Evolutionary conservation across 2,888 invertebrate genomes (phyloP).

Genomic region (Temnothorax unifasciatus): DNA sequence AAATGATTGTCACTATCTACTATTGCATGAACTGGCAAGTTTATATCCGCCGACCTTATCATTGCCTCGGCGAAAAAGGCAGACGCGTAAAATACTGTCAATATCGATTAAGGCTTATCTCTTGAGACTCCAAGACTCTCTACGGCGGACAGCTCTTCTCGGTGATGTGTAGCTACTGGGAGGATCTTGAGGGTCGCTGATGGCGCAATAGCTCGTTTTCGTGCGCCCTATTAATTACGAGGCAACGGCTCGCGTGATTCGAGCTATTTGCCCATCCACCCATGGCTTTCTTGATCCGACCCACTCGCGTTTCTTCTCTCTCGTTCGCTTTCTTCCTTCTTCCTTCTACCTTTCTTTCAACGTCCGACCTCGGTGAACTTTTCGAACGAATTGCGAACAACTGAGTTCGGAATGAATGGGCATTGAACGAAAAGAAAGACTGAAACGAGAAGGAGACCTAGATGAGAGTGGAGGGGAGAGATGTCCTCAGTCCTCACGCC

Average conservation of each 20-base stretch:
- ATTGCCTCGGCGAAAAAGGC: constrained; percentile 26
- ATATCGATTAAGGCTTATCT: constrained; percentile 58
- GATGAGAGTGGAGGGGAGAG: constrained; percentile 9
- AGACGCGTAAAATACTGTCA: constrained; percentile 58
- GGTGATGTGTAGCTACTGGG: constrained; percentile 52
- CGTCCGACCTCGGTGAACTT: constrained; percentile 35
- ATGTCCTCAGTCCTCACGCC: constrained; percentile 55
- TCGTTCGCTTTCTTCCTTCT: constrained; percentile 46
- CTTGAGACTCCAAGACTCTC: constrained; percentile 47
- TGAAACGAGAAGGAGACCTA: constrained; percentile 32
- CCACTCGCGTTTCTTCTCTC: constrained; percentile 59
- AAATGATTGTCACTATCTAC: not conserved
- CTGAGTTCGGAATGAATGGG: constrained; percentile 50
- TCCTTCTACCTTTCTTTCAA: constrained; percentile 52
- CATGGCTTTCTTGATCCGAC: constrained; percentile 63
- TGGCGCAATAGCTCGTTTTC: constrained; percentile 69
- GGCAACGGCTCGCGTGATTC: constrained; percentile 81
- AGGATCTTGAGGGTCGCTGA: constrained; percentile 64
- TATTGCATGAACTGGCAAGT: constrained; percentile 16
- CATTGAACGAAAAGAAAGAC: constrained; percentile 14
- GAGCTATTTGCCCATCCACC: constrained; percentile 77
- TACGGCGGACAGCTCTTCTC: constrained; percentile 57
- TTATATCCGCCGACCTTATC: constrained; percentile 29
- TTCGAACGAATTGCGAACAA: constrained; percentile 54
- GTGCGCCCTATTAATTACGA: constrained; percentile 82